Evolutionary conservation across 2,113 vertebrate species (phyloP), one percentile per base, ranked within the genome.

Genomic region (Fulmarus glacialis): DNA sequence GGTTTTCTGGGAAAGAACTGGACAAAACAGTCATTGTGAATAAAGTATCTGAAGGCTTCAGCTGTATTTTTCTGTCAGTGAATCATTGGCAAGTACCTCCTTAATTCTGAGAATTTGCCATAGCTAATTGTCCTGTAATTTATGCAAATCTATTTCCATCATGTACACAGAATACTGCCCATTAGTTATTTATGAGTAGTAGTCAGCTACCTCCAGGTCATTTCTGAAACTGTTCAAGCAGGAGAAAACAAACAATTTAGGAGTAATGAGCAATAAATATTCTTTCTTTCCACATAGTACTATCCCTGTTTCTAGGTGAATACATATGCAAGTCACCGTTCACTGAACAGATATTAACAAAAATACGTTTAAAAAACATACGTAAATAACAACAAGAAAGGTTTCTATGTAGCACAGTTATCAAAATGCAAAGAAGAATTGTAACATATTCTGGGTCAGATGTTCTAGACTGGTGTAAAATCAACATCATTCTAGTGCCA

Each of bases 131-230:
- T 79, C 15, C 21, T 9, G 3, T 64, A 75, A 94, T 87, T 94
- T 87, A 72, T 95, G 66, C 60, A 94, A 89, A 82, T 72, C 52
- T 89, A 68, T 95, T 95, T 94, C 45, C 36, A 68, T 34, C 30
- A 18, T 50, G n/a, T 64, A 68, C 29, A 52, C 15, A 75, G 43
- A 95, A 84, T 72, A 72, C 24, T 89, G 29, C 40, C 11, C 82
- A 60, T 63, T 60, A 87, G 47, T 90, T 78, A 75, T 78, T 89
- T 94, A 82, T 43, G 7, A 89, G 22, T 52, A 90, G 24, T 45
- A 85, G 56, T 75, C 40, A 79, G 27, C 22, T 71, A 64, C 9
- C 36, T 87, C 43, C 75, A 38, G 52, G 74, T 75, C 78, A 72
- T 4, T 6, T 62, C n/a, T 53, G 36, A 91, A 92, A 80, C 40